Evolutionary conservation across 2,888 invertebrate genomes (phyloP).

Genomic region (Agrotis ipsilon): DNA sequence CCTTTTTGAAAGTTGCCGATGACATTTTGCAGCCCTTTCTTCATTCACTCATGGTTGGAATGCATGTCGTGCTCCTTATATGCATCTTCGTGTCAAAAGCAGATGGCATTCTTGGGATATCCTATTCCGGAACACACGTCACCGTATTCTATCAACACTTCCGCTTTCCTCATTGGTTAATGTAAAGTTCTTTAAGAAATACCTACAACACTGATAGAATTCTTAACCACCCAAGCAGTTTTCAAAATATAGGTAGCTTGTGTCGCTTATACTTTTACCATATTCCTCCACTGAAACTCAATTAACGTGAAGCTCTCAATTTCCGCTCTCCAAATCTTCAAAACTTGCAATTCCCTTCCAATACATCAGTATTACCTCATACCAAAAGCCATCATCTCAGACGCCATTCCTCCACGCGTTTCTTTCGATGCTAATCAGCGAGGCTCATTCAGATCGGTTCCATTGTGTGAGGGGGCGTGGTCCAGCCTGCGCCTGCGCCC

Average conservation of each 20-base stretch:
- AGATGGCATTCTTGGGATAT: not conserved
- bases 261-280: not conserved
- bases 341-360: not conserved
- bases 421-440: slow-evolving; percentile 61
- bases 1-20: not conserved
- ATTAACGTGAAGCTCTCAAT: not conserved
- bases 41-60: not conserved
- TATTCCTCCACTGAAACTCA: not conserved
- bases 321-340: not conserved
- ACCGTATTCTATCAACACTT: not conserved
- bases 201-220: too few species aligned
- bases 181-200: not conserved
- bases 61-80: not conserved
- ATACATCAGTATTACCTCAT: slow-evolving; percentile 8
- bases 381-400: slow-evolving; percentile 28
- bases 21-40: not conserved
- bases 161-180: not conserved
- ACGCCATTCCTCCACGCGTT: slow-evolving; percentile 46
- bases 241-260: not conserved
- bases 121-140: not conserved
- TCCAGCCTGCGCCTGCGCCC: slow-evolving; percentile 74
- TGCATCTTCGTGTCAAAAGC: not conserved
- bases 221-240: too few species aligned
- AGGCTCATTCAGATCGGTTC: slow-evolving; percentile 55
- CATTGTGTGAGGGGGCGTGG: slow-evolving; percentile 71